A percentile compares a stretch with the other conserved stretches of the same genome.
Evolutionary conservation across 64 coral and sea anemone species (phyloP).

Genomic region (Stichodactyla helianthus): DNA sequence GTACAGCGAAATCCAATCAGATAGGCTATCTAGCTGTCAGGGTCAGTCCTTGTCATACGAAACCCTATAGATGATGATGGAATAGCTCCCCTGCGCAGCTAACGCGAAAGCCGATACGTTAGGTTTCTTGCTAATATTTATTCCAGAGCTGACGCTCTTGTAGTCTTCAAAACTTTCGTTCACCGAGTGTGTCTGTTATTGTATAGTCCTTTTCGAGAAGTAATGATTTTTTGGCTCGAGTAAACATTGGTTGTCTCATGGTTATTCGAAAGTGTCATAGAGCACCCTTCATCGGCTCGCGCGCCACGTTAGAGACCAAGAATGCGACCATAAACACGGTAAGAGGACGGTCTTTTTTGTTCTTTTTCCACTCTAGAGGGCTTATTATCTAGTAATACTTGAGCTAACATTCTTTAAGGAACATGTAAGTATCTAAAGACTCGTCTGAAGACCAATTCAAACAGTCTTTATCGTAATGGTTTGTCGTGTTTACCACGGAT

Average conservation of each 20-base stretch:
- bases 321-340: slow-evolving; percentile 15
- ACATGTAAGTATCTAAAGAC: slow-evolving; percentile 25
- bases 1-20: slow-evolving; percentile 11
- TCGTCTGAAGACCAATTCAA: background rate
- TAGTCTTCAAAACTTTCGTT: background rate
- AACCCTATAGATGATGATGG: slow-evolving; percentile 5
- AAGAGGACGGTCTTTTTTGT: background rate
- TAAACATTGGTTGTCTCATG: background rate
- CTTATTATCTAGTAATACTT: background rate
- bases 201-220: background rate
- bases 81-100: slow-evolving; percentile 23
- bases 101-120: background rate
- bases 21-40: slow-evolving; percentile 17
- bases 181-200: background rate
- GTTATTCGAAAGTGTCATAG: background rate
- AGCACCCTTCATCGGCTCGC: slow-evolving; percentile 15
- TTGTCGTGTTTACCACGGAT: slow-evolving; percentile 16
- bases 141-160: background rate
- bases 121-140: slow-evolving; percentile 13
- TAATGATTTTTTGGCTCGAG: background rate
- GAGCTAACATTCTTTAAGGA: slow-evolving; percentile 11
- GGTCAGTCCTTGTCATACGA: slow-evolving; percentile 8
- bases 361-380: background rate
- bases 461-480: background rate
- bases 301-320: slow-evolving; percentile 1